Conservation (phyloP, 2,113 vertebrate species). For the Calypte anna region DNA sequence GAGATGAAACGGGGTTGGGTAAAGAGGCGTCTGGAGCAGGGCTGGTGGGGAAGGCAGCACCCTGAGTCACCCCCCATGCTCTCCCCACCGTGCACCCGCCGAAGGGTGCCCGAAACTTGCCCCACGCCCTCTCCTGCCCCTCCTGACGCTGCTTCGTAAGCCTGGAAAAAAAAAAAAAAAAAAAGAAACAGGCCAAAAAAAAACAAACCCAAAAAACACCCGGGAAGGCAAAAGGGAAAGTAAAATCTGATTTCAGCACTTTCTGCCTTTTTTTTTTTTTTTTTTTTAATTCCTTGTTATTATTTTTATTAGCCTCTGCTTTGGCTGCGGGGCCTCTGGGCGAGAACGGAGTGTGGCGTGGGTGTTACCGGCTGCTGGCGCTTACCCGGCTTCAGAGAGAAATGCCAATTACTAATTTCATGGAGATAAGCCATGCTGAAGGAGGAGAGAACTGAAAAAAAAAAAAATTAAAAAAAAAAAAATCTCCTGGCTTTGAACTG, state of each 20-base stretch:
- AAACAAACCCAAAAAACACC: too few relatives aligned
- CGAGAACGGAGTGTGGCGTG: slow-evolving; percentile 11
- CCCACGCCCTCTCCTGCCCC: neutral
- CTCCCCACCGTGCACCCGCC: rapidly evolving
- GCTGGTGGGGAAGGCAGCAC: neutral
- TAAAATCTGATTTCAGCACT: slow-evolving; percentile 11
- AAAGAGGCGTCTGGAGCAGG: neutral
- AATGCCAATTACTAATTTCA: slow-evolving; percentile 58
- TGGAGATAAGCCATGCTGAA: slow-evolving; percentile 52
- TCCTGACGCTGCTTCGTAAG: neutral
- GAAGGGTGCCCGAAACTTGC: neutral
- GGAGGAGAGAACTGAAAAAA: neutral
- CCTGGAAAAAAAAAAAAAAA: neutral
- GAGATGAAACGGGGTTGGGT: slow-evolving; percentile 31
- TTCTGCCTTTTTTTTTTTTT: neutral
- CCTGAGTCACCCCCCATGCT: neutral
- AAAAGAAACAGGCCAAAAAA: too few relatives aligned
- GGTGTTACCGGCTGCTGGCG: slow-evolving; percentile 51
- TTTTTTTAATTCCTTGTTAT: neutral
- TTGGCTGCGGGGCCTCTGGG: slow-evolving; percentile 22
- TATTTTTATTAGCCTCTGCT: slow-evolving; percentile 33
- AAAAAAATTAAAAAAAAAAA: neutral
- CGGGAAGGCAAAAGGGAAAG: neutral
- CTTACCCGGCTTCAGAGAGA: slow-evolving; percentile 23
- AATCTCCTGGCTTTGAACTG: neutral